Conservation (phyloP, 2,797 vertebrate genomes). For the Crypturellus tataupa region DNA sequence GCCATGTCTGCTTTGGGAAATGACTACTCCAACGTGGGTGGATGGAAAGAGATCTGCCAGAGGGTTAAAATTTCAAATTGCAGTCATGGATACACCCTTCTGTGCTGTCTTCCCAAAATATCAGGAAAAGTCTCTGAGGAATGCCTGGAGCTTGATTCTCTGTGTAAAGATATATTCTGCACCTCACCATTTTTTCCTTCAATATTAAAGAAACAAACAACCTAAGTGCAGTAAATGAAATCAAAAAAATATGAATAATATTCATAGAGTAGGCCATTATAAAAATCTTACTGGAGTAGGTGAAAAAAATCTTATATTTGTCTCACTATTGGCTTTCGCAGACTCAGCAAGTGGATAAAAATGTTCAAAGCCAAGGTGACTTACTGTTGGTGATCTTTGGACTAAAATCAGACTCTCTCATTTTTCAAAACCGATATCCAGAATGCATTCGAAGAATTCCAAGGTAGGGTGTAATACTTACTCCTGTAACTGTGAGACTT, state of each 20-base stretch:
- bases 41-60: slow-evolving; percentile 59
- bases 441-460: not conserved
- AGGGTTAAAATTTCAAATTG: slow-evolving; percentile 68
- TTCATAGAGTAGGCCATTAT: not conserved
- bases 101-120: slow-evolving; percentile 59
- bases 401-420: not conserved
- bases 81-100: slow-evolving; percentile 58
- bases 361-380: not conserved
- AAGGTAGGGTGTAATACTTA: not conserved
- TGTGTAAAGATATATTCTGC: slow-evolving; percentile 24
- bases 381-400: not conserved
- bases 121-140: slow-evolving; percentile 61
- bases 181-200: not conserved
- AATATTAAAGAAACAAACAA: slow-evolving; percentile 23
- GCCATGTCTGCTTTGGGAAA: slow-evolving; percentile 58
- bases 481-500: not conserved
- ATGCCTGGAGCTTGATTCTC: slow-evolving; percentile 54
- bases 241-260: slow-evolving; percentile 37
- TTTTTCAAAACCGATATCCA: not conserved
- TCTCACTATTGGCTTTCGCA: not conserved
- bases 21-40: slow-evolving; percentile 59
- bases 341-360: not conserved
- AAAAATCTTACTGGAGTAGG: not conserved
- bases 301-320: not conserved
- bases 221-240: slow-evolving; percentile 3